Base-by-base conservation (phyloP, 2,113 vertebrate genomes). In the Eleginops maclovinus region DNA sequence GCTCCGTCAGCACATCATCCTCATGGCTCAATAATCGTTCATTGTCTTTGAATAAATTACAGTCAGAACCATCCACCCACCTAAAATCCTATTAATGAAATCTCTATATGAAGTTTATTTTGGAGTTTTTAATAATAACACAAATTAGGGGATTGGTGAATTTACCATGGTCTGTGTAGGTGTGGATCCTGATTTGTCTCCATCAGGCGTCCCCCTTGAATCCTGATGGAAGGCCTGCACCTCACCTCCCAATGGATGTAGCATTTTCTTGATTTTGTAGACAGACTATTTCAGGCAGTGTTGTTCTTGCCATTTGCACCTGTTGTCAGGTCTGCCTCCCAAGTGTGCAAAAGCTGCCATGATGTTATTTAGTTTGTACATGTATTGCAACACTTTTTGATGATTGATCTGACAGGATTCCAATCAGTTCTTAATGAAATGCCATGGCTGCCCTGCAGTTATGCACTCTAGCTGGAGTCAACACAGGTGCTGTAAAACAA, bases 391-490 rank as follows among this genome's bases (percentile, higher is more conserved):
- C 17, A 72, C 44, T 36, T 61, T 66, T 50, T 74, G 54, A 55
- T 58, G 68, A 74, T 51, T 69, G 24, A 82, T 69, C 43, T 65
- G 75, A 82, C 82, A 76, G 72, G 26, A 75, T 72, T 78, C 79
- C 68, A 66, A 75, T 85, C 75, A 79, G 51, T 58, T 83, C 40
- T 53, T 59, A 76, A 85, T 72, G 41, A 77, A 79, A 79, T 78
- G 59, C 67, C 62, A 67, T 15, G 13, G 49, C 26, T 72, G 65
- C 77, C 74, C 67, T 50, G 64, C 67, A 78, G 74, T 50, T 75
- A 46, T 74, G 36, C 26, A 67, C 69, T 66, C 12, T 58, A 54
- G 72, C 44, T 40, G 9, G 47, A 68, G 68, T 81, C 72, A 58
- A 16, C 62, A 71, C n/a, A 73, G 46, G 72, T 69, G 66, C 36